Percentiles rank a stretch among this genome's conserved stretches.
Conservation (phyloP, 2,113 vertebrate species). For the Petroica traversi region DNA sequence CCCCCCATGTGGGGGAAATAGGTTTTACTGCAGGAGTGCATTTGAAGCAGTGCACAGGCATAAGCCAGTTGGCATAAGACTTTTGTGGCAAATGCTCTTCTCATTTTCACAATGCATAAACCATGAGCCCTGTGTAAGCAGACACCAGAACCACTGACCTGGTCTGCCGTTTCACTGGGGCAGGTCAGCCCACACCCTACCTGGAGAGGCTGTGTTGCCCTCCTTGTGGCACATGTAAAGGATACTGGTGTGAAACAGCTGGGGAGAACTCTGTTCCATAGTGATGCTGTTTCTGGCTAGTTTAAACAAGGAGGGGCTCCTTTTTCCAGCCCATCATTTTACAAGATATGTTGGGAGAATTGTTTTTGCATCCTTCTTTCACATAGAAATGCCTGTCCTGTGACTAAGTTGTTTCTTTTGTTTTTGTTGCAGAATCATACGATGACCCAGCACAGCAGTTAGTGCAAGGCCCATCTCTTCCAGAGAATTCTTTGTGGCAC, state of each 20-base stretch:
- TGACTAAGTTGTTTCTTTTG: conserved; percentile 44
- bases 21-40: background rate
- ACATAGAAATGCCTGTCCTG: background rate
- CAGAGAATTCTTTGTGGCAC: conserved; percentile 73
- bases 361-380: background rate
- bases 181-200: background rate
- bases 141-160: background rate
- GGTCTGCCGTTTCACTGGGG: background rate
- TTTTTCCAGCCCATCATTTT: background rate
- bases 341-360: background rate
- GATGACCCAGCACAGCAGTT: conserved; percentile 99
- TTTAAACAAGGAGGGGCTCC: background rate
- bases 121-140: background rate
- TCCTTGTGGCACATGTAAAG: background rate
- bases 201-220: background rate
- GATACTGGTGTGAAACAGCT: background rate
- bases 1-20: background rate
- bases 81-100: background rate
- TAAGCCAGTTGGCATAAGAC: background rate
- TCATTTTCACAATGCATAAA: background rate
- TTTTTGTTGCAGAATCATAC: conserved; percentile 91
- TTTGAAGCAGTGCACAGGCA: background rate
- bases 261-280: background rate
- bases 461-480: conserved; percentile 80
- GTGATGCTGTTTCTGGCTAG: background rate